Conservation (phyloP, 2,113 vertebrate genomes). For the Rallus limicola region DNA sequence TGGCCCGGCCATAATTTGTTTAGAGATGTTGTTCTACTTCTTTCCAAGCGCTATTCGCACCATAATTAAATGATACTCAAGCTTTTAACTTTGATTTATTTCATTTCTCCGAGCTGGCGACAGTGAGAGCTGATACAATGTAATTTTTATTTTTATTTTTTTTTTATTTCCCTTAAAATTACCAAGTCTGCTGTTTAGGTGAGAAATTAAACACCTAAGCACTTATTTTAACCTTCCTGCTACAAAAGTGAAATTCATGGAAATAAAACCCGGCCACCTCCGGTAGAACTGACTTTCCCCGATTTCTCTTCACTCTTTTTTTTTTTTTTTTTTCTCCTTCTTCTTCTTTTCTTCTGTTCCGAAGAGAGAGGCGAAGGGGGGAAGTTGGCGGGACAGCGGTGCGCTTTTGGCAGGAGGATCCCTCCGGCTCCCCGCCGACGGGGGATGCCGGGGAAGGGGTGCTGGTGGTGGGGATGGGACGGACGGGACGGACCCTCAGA, state of each 20-base stretch:
- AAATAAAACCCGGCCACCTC: slow-evolving; percentile 32
- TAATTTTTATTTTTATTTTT: slow-evolving; percentile 47
- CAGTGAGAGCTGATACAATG: slow-evolving; percentile 81
- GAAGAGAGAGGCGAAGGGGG: neutral
- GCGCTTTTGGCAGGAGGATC: neutral
- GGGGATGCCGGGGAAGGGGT: neutral
- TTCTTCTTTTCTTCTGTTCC: neutral
- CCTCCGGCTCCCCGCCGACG: neutral
- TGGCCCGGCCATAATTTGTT: slow-evolving; percentile 84
- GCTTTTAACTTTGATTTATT: slow-evolving; percentile 89
- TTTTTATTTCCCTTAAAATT: slow-evolving; percentile 79
- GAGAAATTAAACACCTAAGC: slow-evolving; percentile 80
- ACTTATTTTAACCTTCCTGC: slow-evolving; percentile 56
- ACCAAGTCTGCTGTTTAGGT: slow-evolving; percentile 70
- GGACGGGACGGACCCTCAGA: too few species aligned
- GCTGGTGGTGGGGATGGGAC: too few species aligned
- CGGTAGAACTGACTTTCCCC: neutral
- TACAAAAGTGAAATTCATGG: slow-evolving; percentile 50
- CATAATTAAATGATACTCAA: slow-evolving; percentile 88
- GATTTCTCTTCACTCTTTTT: neutral
- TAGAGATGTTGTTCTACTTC: slow-evolving; percentile 88
- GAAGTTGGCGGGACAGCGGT: slow-evolving; percentile 14
- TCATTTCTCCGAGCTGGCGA: slow-evolving; percentile 80
- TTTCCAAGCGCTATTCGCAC: slow-evolving; percentile 81
- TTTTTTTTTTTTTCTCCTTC: neutral